phyloP scores from a whole-genome alignment of 2,797 vertebrate species.

The Hippoglossus hippoglossus region DNA sequence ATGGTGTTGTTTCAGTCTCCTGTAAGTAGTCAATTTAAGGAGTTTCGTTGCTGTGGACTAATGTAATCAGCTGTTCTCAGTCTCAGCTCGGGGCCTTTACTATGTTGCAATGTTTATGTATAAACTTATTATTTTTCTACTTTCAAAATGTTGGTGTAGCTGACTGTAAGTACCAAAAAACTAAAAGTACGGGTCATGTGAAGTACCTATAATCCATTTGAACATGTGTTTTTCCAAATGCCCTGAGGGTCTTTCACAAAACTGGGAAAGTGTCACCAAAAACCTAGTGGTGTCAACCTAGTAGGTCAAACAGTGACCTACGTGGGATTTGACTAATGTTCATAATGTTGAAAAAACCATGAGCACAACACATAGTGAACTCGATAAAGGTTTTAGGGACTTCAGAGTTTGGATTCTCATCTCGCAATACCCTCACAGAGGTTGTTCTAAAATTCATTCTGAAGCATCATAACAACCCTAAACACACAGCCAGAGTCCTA shows the following conservation, averaged over 20 bases:
- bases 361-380: background rate
- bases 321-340: background rate
- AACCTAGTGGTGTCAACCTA: background rate
- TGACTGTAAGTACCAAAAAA: background rate
- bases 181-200: background rate
- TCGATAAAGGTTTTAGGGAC: background rate
- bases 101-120: too few species aligned
- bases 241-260: background rate
- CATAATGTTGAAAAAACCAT: slow-evolving; percentile 2
- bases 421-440: background rate
- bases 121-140: too few species aligned
- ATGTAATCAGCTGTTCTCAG: too few species aligned
- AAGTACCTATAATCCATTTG: too few species aligned
- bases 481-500: background rate
- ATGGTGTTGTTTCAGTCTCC: too few species aligned
- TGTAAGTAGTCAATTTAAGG: too few species aligned
- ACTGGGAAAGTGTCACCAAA: background rate
- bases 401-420: background rate
- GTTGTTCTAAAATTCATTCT: too few species aligned
- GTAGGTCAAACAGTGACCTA: too few species aligned
- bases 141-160: background rate
- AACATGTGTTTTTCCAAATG: background rate
- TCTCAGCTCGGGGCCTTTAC: too few species aligned
- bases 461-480: background rate
- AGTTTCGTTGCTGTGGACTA: too few species aligned